These are phyloP conservation scores for Aphelinus certus DNA, from an alignment of 1,140 invertebrate genomes.

Conservation along the genomic window DNA sequence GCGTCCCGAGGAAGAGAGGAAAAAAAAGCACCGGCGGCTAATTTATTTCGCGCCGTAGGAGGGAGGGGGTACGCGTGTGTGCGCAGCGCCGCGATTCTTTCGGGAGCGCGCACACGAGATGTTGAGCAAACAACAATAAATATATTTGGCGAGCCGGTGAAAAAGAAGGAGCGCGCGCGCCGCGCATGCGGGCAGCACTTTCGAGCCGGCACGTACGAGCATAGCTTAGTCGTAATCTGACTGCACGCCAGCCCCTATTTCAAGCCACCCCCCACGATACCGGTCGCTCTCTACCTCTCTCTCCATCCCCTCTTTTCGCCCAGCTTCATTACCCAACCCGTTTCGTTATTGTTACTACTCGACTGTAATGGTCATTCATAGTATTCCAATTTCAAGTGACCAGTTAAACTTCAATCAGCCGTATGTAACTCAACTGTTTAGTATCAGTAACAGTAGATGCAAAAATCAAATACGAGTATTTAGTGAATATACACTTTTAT, in stretches of 20 bases:
- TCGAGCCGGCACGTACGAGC: conserved; percentile 65
- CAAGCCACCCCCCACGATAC: conserved; percentile 46
- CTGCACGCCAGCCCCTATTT: conserved; percentile 61
- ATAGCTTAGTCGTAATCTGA: conserved; percentile 67
- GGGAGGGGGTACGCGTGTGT: conserved; percentile 46
- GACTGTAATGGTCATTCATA: too few species aligned
- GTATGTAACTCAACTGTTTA: too few species aligned
- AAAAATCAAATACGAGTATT: too few species aligned
- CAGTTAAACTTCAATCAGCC: too few species aligned
- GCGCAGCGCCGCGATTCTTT: conserved; percentile 29
- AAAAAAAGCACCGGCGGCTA: conserved; percentile 31
- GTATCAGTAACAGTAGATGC: too few species aligned
- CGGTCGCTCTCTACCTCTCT: background rate
- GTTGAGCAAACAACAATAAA: conserved; percentile 67
- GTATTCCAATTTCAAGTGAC: too few species aligned
- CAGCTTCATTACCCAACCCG: too few species aligned
- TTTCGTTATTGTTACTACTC: too few species aligned
- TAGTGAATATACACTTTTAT: too few species aligned
- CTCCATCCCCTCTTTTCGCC: too few species aligned
- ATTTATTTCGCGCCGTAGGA: conserved; percentile 55
- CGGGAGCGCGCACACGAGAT: conserved; percentile 49
- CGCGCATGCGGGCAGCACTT: conserved; percentile 49
- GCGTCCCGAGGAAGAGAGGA: background rate
- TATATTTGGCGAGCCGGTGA: conserved; percentile 60
- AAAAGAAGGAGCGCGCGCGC: conserved; percentile 22